phyloP scores from a whole-genome alignment of 1,140 invertebrate species.

The Caerostris extrusa region DNA sequence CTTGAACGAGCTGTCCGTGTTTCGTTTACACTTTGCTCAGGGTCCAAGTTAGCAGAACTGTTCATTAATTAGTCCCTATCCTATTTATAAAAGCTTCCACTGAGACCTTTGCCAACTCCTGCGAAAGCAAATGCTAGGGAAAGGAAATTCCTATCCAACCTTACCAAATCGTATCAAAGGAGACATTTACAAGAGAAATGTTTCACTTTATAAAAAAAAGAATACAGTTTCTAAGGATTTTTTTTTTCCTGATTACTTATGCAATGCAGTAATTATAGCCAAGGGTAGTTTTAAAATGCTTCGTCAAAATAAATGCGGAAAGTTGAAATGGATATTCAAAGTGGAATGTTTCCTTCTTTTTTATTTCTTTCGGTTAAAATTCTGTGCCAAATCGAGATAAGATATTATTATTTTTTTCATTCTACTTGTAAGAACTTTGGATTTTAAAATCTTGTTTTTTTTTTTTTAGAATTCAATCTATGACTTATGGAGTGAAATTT shows the following conservation, averaged over 20 bases:
- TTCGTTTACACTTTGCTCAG: conserved; percentile 69
- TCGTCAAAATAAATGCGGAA: not conserved
- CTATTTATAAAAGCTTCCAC: conserved; percentile 73
- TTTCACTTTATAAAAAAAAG: not conserved
- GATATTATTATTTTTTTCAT: not conserved
- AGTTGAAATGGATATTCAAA: not conserved
- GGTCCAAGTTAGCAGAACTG: conserved; percentile 72
- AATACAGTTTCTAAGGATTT: not conserved
- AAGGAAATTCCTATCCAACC: conserved; percentile 39
- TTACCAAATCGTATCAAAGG: conserved; percentile 16
- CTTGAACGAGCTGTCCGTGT: conserved; percentile 50
- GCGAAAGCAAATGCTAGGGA: conserved; percentile 33
- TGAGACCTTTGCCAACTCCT: conserved; percentile 66
- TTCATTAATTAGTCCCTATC: conserved; percentile 77
- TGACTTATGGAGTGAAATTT: no score
- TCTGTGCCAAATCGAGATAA: conserved; percentile 43
- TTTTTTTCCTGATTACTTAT: not conserved
- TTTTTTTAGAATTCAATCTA: no score
- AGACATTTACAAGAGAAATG: conserved; percentile 20
- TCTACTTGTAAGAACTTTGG: not conserved
- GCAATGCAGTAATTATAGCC: not conserved
- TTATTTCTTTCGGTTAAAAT: not conserved
- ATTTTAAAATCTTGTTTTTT: no score
- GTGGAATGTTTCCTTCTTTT: not conserved
- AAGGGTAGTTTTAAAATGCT: not conserved